A percentile compares a stretch with the other conserved stretches of the same genome.
Evolutionary conservation across 2,797 vertebrate species (phyloP).

Genomic region (Tinamus major): DNA sequence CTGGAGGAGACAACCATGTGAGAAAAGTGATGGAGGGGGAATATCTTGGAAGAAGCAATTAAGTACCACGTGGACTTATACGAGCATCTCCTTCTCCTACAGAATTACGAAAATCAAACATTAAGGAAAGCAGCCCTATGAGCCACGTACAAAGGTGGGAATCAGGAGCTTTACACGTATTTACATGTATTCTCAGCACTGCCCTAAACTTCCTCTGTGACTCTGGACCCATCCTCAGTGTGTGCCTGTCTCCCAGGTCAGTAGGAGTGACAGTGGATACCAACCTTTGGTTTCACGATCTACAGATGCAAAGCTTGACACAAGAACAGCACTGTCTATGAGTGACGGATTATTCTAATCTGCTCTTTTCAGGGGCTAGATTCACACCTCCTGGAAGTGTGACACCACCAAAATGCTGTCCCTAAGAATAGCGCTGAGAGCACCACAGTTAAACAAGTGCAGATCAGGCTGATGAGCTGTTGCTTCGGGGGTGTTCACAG

Average conservation of each 20-base stretch:
- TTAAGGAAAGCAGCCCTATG: neutral
- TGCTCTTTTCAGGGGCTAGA: constrained; percentile 66
- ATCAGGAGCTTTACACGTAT: neutral
- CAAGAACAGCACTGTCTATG: neutral
- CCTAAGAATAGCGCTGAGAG: constrained; percentile 65
- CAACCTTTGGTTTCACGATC: neutral
- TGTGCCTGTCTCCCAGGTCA: neutral
- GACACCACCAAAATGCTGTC: constrained; percentile 55
- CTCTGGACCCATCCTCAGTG: accelerated
- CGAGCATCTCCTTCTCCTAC: neutral
- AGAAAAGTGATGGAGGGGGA: neutral
- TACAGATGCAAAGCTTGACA: constrained; percentile 26
- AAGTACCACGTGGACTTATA: neutral
- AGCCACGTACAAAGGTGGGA: neutral
- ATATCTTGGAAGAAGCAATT: neutral
- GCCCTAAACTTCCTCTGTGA: neutral
- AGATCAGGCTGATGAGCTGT: constrained; percentile 53
- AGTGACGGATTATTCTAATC: constrained; percentile 64
- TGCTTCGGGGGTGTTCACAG: constrained; percentile 60
- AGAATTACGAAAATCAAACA: neutral
- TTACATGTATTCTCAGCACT: neutral
- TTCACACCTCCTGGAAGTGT: constrained; percentile 55
- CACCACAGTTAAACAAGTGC: constrained; percentile 50
- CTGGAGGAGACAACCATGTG: neutral
- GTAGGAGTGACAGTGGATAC: neutral